Percentiles rank a stretch among this genome's conserved stretches.
Conservation (phyloP, 2,113 vertebrate species). For the Hippocampus mohnikei region DNA sequence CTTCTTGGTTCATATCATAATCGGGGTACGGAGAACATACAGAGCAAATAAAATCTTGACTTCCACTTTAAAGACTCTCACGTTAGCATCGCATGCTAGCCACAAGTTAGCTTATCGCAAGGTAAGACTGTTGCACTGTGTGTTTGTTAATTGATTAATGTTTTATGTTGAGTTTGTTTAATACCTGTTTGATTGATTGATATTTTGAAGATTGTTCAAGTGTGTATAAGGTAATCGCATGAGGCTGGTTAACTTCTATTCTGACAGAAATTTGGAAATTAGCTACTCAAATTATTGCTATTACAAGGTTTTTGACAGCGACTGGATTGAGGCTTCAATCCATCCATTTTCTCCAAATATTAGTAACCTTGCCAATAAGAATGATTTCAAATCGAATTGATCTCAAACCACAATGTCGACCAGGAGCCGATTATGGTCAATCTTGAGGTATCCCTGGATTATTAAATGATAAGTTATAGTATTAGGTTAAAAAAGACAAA, state of each 20-base stretch:
- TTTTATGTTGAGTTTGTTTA: background rate
- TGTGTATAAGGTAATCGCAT: background rate
- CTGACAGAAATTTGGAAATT: background rate
- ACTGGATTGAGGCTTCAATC: background rate
- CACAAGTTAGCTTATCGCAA: background rate
- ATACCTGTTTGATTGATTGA: background rate
- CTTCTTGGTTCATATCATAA: too few relatives aligned
- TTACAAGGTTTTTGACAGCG: background rate
- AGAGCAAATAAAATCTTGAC: too few relatives aligned
- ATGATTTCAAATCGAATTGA: background rate
- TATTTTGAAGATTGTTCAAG: background rate
- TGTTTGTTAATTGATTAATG: background rate
- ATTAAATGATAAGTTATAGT: conserved; percentile 30
- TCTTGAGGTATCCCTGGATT: background rate
- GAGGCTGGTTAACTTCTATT: background rate
- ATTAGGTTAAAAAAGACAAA: conserved; percentile 27
- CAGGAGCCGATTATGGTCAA: background rate
- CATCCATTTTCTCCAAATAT: too few relatives aligned
- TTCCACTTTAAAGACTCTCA: too few relatives aligned
- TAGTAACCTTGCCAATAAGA: background rate
- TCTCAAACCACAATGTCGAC: background rate
- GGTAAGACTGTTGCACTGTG: too few relatives aligned
- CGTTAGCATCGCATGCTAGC: background rate
- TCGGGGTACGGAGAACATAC: too few relatives aligned
- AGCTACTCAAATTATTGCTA: background rate